These are phyloP conservation scores for Carettochelys insculpta DNA, from an alignment of 2,113 vertebrate species.

Conservation along the genomic window DNA sequence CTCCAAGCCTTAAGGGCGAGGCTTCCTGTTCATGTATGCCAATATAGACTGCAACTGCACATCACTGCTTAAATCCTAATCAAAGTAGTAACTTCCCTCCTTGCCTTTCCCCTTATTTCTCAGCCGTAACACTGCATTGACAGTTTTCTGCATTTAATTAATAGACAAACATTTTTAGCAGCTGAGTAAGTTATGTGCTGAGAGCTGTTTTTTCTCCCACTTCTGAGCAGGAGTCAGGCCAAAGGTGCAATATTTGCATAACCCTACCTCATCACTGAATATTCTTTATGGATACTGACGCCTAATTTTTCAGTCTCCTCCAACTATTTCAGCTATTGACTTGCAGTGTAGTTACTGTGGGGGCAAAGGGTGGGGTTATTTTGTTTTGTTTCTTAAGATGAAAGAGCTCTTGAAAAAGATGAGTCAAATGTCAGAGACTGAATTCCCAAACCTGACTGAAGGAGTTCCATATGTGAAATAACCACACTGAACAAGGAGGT, in stretches of 20 bases:
- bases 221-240: neutral
- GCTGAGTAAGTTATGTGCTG: neutral
- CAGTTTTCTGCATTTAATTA: neutral
- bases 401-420: neutral
- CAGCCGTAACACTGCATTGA: neutral
- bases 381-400: neutral
- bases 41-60: neutral
- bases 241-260: neutral
- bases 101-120: neutral
- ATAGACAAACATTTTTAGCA: neutral
- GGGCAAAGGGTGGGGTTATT: no score
- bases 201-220: neutral
- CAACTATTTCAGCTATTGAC: neutral
- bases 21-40: neutral
- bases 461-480: neutral
- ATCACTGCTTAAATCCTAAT: neutral
- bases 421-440: neutral
- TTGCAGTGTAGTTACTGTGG: neutral
- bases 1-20: neutral
- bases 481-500: neutral
- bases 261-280: neutral
- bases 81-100: neutral
- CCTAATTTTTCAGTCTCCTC: neutral
- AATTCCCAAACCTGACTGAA: neutral
- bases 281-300: neutral